Percentiles rank a stretch among this genome's conserved stretches.
Evolutionary conservation across 2,888 invertebrate genomes (phyloP).

Genomic region (Noctua fimbriata): DNA sequence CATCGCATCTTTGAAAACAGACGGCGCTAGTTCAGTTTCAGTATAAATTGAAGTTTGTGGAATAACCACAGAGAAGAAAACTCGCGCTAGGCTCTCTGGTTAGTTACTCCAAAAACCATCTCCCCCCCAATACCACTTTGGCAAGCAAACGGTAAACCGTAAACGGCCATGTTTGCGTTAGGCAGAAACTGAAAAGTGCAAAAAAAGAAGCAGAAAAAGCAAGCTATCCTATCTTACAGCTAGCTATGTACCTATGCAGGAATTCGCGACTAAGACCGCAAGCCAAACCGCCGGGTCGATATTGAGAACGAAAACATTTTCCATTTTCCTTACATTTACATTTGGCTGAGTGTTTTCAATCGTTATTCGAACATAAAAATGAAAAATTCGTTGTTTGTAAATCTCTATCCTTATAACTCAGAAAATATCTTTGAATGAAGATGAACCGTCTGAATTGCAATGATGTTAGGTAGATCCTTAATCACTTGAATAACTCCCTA

Average conservation of each 20-base stretch:
- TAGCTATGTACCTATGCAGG: slow-evolving; percentile 19
- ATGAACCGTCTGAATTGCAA: neutral
- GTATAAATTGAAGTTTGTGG: neutral
- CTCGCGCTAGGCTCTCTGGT: neutral
- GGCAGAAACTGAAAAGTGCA: slow-evolving; percentile 8
- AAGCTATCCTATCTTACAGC: slow-evolving; percentile 2
- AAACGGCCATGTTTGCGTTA: slow-evolving; percentile 20
- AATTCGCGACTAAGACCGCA: slow-evolving; percentile 36
- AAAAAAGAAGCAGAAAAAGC: slow-evolving; percentile 26
- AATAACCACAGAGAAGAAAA: neutral
- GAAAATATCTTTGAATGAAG: too few relatives aligned
- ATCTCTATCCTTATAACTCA: neutral
- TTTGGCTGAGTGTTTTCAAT: slow-evolving; percentile 13
- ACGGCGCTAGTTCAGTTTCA: too few relatives aligned
- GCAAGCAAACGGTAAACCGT: slow-evolving; percentile 4
- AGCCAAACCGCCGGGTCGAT: slow-evolving; percentile 52
- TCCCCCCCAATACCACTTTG: neutral
- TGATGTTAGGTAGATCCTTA: neutral
- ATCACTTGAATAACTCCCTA: neutral
- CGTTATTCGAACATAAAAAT: slow-evolving; percentile 6
- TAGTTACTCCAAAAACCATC: neutral
- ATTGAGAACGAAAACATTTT: slow-evolving; percentile 39
- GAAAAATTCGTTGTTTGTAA: neutral
- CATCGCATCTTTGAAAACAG: neutral
- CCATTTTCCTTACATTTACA: slow-evolving; percentile 38